Evolutionary conservation across 2,888 invertebrate species (phyloP), one percentile per base, ranked within the genome.

Genomic region (Lepidochrysops patricia): DNA sequence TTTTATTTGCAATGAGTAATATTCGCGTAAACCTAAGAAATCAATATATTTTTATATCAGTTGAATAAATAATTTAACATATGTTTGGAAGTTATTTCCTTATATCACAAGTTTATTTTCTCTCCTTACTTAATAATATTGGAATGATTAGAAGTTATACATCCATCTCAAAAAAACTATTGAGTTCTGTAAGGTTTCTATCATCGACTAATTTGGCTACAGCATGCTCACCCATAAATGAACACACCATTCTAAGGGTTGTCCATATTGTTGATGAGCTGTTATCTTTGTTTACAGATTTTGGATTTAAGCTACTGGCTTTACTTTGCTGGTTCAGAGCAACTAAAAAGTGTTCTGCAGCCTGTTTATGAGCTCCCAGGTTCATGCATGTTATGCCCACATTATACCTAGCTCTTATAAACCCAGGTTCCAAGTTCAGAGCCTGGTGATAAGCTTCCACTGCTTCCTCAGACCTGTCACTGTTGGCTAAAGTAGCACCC

Each of bases 381-480:
- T 98, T 98, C 85, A 99, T 96, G 77, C 99, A 99, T 62, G 98
- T 97, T 60, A 99, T 98, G 26, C 98, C 99, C 62, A 99, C 94
- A 89, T 99, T 99, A 79, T 98, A 99, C 63, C 99, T 92, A 5
- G 98, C 98, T 62, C 99, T 91, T 65, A 99, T 97, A 80, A 97
- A 99, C 1, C 98, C 98, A 4, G 99, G 99, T 63, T 96, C 95
- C 57, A 98, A 88, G 74, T 95, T 93, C 57, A 99, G 89, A 35
- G 99, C 98, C 72, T 93, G 92, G 75, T 97, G 95, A 79, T 99
- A 99, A 0, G 99, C 98, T 67, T 97, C 95, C 5, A 99, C 96
- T 3, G 99, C 98, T 88, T 99, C 97, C 73, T 98, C 98, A 34
- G 98, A 96, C 66, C 94, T 93, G 58, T 95, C 95, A 66, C 98